Percentiles rank a stretch among this genome's conserved stretches.
Evolutionary conservation across 2,888 invertebrate genomes (phyloP).

Genomic region (Encarsia formosa): DNA sequence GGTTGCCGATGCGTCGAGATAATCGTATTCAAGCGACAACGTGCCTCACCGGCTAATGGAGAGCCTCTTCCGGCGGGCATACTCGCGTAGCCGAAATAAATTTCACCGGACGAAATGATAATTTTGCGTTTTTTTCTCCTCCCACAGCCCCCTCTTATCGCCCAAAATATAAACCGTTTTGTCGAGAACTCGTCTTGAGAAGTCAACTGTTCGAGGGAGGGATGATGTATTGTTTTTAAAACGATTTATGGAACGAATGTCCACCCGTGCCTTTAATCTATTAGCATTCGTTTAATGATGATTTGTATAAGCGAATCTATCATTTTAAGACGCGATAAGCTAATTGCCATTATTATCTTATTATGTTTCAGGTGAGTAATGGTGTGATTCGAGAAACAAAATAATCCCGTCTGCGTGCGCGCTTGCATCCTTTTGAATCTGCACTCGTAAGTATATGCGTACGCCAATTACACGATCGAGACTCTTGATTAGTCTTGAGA

Average conservation of each 20-base stretch:
- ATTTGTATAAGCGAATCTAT: conserved; percentile 20
- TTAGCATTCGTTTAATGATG: conserved; percentile 21
- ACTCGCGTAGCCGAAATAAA: conserved; percentile 15
- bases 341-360: conserved; percentile 26
- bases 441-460: not conserved
- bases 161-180: conserved; percentile 9
- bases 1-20: conserved; percentile 13
- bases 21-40: conserved; percentile 13
- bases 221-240: conserved; percentile 15
- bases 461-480: no score
- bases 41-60: conserved; percentile 18
- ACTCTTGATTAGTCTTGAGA: no score
- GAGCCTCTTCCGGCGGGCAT: not conserved
- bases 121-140: conserved; percentile 9
- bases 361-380: conserved; percentile 30
- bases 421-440: not conserved
- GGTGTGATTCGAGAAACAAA: conserved; percentile 14
- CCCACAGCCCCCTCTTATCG: conserved; percentile 5
- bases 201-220: conserved; percentile 16
- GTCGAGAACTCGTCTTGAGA: conserved; percentile 14
- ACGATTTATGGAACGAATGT: conserved; percentile 18
- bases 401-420: conserved; percentile 2
- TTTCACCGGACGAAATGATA: conserved; percentile 15
- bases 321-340: conserved; percentile 13
- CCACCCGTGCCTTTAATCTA: conserved; percentile 10